phyloP scores from a whole-genome alignment of 2,797 vertebrate genomes.

The Cossypha caffra region DNA sequence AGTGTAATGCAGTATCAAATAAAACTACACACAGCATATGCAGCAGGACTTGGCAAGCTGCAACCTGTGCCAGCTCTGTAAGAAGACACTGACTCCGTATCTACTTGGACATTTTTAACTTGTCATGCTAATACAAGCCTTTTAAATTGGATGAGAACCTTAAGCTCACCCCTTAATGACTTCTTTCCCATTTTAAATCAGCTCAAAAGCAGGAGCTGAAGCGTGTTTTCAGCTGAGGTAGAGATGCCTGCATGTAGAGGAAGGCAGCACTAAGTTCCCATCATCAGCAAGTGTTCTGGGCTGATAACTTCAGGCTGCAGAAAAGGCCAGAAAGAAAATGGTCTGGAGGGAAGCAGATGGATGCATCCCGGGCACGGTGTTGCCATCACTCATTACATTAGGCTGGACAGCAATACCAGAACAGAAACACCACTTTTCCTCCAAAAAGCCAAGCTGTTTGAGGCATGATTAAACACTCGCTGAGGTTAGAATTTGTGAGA shows the following conservation, averaged over 20 bases:
- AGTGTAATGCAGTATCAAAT: background rate
- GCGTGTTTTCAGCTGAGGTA: background rate
- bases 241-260: background rate
- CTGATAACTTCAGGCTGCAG: background rate
- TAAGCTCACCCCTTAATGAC: background rate
- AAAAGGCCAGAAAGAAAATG: background rate
- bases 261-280: background rate
- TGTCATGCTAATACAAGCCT: background rate
- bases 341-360: background rate
- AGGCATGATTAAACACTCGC: background rate
- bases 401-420: background rate
- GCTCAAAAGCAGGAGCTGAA: background rate
- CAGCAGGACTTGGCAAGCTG: background rate
- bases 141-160: background rate
- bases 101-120: background rate
- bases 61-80: background rate
- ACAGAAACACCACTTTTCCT: background rate
- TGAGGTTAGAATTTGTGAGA: background rate
- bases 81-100: background rate
- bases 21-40: background rate
- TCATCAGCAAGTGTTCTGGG: background rate
- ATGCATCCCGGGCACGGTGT: background rate
- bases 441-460: background rate
- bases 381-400: constrained; percentile 2
- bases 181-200: background rate